These are phyloP conservation scores for Oxycera nigricornis DNA, from an alignment of 2,888 invertebrate genomes.

Conservation along the genomic window DNA sequence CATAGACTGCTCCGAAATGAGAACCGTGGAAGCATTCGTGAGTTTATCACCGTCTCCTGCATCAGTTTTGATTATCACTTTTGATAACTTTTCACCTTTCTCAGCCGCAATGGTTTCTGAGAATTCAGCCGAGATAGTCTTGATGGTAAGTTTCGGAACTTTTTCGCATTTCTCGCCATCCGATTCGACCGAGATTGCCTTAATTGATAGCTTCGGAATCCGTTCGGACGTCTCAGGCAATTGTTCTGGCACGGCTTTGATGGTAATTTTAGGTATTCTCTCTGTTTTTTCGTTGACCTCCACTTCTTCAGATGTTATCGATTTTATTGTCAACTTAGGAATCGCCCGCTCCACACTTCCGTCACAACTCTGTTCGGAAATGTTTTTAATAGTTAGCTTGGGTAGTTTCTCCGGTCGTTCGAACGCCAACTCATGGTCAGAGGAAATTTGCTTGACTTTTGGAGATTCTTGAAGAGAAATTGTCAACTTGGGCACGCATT, in stretches of 20 bases:
- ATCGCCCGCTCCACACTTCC: slow-evolving; percentile 17
- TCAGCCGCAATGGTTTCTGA: neutral
- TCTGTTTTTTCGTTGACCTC: slow-evolving; percentile 48
- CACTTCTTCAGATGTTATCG: neutral
- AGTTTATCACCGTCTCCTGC: slow-evolving; percentile 51
- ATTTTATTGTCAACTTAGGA: slow-evolving; percentile 47
- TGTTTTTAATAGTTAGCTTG: slow-evolving; percentile 61
- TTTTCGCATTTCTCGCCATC: slow-evolving; percentile 43
- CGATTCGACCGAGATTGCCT: slow-evolving; percentile 43
- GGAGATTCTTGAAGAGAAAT: slow-evolving; percentile 58
- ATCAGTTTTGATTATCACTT: slow-evolving; percentile 54
- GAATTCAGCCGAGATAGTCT: neutral
- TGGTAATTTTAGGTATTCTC: slow-evolving; percentile 44
- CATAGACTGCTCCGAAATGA: slow-evolving; percentile 39
- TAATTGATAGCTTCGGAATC: slow-evolving; percentile 42
- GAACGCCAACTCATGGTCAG: neutral
- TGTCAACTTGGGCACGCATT: slow-evolving; percentile 54
- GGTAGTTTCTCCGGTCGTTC: slow-evolving; percentile 25
- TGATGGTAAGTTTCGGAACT: slow-evolving; percentile 50
- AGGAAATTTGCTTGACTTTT: neutral
- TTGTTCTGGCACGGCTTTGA: slow-evolving; percentile 34
- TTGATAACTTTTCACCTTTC: slow-evolving; percentile 46
- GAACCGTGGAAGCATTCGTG: slow-evolving; percentile 52
- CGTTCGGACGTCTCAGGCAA: slow-evolving; percentile 10
- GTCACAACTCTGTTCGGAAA: slow-evolving; percentile 59